Conservation (phyloP, 2,797 vertebrate genomes). For the Falco biarmicus region DNA sequence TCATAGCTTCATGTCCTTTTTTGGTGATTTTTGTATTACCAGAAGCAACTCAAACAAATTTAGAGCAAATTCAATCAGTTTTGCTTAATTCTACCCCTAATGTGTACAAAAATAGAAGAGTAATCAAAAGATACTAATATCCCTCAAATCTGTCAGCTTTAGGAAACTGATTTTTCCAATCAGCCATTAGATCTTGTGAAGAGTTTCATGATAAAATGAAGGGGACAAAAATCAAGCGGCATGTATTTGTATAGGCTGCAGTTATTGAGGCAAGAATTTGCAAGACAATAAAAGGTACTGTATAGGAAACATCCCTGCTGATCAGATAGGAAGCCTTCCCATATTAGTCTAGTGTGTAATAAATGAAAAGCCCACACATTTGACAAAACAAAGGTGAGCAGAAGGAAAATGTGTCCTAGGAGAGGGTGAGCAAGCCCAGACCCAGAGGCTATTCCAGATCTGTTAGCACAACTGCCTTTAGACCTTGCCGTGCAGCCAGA, state of each 20-base stretch:
- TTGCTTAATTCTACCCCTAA: not conserved
- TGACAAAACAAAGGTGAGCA: slow-evolving; percentile 60
- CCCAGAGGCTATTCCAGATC: slow-evolving; percentile 68
- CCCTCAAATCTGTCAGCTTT: not conserved
- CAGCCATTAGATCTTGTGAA: not conserved
- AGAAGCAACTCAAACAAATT: not conserved
- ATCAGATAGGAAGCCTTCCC: not conserved
- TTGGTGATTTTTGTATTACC: not conserved
- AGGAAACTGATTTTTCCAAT: not conserved
- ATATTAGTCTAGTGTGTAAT: not conserved
- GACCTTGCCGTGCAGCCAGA: slow-evolving; percentile 72
- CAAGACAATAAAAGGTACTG: not conserved
- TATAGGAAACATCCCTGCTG: not conserved
- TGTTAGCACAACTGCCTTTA: slow-evolving; percentile 59
- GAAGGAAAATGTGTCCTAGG: slow-evolving; percentile 59
- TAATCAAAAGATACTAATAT: not conserved
- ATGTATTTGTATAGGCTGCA: not conserved
- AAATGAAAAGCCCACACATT: not conserved
- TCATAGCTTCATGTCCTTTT: not conserved
- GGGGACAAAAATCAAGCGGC: not conserved
- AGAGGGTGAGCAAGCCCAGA: not conserved
- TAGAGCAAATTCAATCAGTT: not conserved
- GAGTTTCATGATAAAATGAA: not conserved
- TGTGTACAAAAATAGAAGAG: not conserved
- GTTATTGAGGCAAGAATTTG: not conserved